Conservation (phyloP, 2,888 invertebrate species). For the Taenaris catops region DNA sequence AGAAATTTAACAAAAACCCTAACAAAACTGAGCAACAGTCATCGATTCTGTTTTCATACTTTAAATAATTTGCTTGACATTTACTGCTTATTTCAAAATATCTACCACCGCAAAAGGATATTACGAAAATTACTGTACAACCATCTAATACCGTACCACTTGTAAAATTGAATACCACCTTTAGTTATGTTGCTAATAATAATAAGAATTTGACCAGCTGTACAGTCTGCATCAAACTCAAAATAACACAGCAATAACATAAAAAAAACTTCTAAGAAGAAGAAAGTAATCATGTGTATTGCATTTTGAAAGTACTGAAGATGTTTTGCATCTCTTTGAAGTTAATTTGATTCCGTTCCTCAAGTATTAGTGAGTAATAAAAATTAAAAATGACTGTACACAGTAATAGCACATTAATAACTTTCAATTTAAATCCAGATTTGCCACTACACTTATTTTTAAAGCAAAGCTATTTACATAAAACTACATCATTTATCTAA, state of each 20-base stretch:
- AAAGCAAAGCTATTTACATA: conserved; percentile 69
- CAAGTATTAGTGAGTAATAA: conserved; percentile 7
- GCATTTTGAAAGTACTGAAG: neutral
- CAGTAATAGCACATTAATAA: conserved; percentile 27
- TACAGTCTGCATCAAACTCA: too few relatives aligned
- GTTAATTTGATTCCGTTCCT: neutral
- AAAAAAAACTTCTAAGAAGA: too few relatives aligned
- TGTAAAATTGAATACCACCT: too few relatives aligned
- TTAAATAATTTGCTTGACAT: conserved; percentile 23
- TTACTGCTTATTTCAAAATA: conserved; percentile 17
- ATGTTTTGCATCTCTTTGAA: neutral
- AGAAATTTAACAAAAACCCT: conserved; percentile 25
- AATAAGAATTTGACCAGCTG: too few relatives aligned
- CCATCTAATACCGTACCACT: conserved; percentile 17
- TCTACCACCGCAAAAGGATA: conserved; percentile 20
- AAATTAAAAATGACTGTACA: conserved; percentile 24
- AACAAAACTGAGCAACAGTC: conserved; percentile 23
- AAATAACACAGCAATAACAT: too few relatives aligned
- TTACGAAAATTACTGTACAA: conserved; percentile 21
- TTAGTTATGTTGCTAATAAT: too few relatives aligned
- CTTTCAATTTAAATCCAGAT: conserved; percentile 35
- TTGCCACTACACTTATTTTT: conserved; percentile 33
- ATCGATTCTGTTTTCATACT: conserved; percentile 22
- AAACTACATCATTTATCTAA: conserved; percentile 51
- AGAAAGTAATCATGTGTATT: neutral